Base-by-base conservation (phyloP, 1,140 invertebrate species). In the Riptortus pedestris region DNA sequence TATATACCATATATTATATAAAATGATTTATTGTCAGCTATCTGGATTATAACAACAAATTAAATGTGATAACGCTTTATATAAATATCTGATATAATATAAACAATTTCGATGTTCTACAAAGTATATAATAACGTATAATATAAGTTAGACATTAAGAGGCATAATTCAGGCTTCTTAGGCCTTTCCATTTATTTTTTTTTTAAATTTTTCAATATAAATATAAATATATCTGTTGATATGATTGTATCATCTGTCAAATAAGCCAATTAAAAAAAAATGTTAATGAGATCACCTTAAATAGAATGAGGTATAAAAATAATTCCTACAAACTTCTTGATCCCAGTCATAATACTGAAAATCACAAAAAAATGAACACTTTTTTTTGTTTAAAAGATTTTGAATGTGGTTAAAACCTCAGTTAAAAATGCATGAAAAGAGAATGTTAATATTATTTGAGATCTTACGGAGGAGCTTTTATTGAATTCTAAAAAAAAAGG, bases 51-150 rank as follows among this genome's bases (percentile, higher is more conserved):
- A 24, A 55, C 24, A 55, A 24, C 26, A 55, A 24, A 55, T 55
- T 26, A 24, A 55, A 55, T 24, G 14, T 14, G 14, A 38, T 14
- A 38, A 38, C 14, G 31, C 14, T 38, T 38, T 7, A 7, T 38
- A 38, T 38, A 14, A 7, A 38, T 5, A 7, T 5, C 5, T 38
- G 5, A 38, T 38, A 7, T 38, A 7, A 55, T 24, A 55, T 24
- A 55, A 18, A 55, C 51, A 55, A 11, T 55, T 55, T 55, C 51
- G 51, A 55, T 55, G 51, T 55, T 55, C 51, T 55, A 55, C 9
- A 7, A 55, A 18, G 51, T 55, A 55, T n/a, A n/a, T 20, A 47
- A 47, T 47, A 47, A 47, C 45, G 22, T 47, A 47, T 22, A 47
- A 47, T 45, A 45, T 18, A 45, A 45, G 18, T 47, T 47, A 47